These are phyloP conservation scores for Ciona savignyi DNA, from an alignment of 23 tunicate species.

Conservation along the genomic window DNA sequence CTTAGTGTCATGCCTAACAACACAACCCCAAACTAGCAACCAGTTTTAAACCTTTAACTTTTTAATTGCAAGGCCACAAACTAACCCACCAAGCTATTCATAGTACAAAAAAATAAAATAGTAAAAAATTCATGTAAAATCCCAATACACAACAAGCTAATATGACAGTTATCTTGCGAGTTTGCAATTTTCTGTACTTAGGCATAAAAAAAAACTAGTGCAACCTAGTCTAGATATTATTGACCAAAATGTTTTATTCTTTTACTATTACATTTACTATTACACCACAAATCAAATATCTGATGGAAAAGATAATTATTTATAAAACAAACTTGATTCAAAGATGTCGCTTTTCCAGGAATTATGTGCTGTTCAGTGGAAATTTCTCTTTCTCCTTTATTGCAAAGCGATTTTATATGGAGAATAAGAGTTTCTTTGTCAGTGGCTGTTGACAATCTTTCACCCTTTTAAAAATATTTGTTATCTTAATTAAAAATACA, in stretches of 20 bases:
- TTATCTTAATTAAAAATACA: background rate
- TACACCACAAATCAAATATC: too few relatives aligned
- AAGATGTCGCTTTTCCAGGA: background rate
- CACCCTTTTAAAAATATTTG: background rate
- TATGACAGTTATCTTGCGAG: too few relatives aligned
- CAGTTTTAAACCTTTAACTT: too few relatives aligned
- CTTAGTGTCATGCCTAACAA: too few relatives aligned
- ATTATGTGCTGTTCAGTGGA: background rate
- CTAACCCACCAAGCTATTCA: too few relatives aligned
- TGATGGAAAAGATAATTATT: background rate
- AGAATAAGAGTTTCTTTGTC: background rate
- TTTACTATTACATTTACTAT: too few relatives aligned
- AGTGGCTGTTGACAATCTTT: background rate
- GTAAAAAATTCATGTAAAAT: too few relatives aligned
- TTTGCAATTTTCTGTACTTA: background rate
- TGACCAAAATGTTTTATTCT: background rate
- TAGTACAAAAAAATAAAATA: too few relatives aligned
- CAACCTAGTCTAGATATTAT: too few relatives aligned
- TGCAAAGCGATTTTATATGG: background rate
- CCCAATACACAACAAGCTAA: too few relatives aligned
- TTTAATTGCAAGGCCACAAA: too few relatives aligned
- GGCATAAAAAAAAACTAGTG: background rate
- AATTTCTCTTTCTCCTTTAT: background rate
- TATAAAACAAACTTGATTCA: background rate
- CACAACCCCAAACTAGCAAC: too few relatives aligned